Percentiles rank a stretch among this genome's conserved stretches.
phyloP scores from a whole-genome alignment of 2,797 vertebrate species.

The Macropus fuliginosus region DNA sequence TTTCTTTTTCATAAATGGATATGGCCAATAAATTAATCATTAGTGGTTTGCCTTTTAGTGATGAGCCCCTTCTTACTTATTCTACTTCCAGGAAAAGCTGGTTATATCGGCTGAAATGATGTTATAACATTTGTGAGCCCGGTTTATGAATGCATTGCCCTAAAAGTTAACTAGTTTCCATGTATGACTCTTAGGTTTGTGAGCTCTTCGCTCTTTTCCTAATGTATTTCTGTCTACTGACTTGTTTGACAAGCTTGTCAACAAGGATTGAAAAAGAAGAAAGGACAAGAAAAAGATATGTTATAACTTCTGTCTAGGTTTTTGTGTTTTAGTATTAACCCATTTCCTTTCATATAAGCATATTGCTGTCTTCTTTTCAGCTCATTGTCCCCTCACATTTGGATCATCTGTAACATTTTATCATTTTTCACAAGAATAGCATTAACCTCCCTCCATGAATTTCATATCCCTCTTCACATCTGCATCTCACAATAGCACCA shows the following conservation, averaged over 20 bases:
- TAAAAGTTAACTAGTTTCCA: neutral
- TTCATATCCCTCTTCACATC: constrained; percentile 24
- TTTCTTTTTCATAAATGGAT: neutral
- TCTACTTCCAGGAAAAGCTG: neutral
- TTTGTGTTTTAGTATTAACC: neutral
- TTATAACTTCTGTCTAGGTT: neutral
- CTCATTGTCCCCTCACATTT: neutral
- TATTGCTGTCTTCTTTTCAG: neutral
- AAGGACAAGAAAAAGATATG: neutral
- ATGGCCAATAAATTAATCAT: neutral
- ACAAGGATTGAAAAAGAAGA: neutral
- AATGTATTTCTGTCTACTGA: neutral
- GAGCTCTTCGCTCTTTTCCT: neutral
- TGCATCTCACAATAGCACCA: constrained; percentile 13
- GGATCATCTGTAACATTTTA: neutral
- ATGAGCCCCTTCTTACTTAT: neutral
- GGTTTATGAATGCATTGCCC: neutral
- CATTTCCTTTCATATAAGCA: neutral
- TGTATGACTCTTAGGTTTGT: neutral
- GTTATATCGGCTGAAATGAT: neutral
- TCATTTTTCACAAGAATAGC: constrained; percentile 20
- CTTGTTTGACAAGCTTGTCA: neutral
- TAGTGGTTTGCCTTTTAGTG: neutral
- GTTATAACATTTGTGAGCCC: neutral
- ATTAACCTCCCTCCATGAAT: neutral